These are phyloP conservation scores for Glyphotaelius pellucidus DNA, from an alignment of 2,888 invertebrate species.

Conservation along the genomic window DNA sequence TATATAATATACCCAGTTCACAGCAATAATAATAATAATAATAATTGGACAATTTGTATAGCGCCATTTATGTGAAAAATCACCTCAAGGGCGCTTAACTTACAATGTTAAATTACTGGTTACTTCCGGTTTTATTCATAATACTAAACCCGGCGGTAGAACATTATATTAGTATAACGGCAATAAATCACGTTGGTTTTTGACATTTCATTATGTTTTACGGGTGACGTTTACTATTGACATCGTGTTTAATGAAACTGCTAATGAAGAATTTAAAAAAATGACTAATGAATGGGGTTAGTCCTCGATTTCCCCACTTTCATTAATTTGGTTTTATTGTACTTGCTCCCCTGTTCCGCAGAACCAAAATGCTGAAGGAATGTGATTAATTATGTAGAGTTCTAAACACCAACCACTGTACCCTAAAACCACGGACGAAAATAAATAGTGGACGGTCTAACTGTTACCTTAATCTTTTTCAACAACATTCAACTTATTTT, in stretches of 20 bases:
- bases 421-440: not conserved
- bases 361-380: not conserved
- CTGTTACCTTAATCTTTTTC: not conserved
- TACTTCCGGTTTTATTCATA: not conserved
- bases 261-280: not conserved
- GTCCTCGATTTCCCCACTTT: not conserved
- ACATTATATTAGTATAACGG: not conserved
- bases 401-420: not conserved
- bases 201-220: not conserved
- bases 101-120: not conserved
- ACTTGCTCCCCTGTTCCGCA: not conserved
- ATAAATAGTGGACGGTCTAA: not conserved
- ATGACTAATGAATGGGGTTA: not conserved
- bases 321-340: not conserved
- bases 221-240: not conserved
- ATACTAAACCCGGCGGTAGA: not conserved
- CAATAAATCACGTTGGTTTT: not conserved
- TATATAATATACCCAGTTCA: too few species aligned
- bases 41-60: too few species aligned
- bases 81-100: not conserved
- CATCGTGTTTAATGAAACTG: not conserved
- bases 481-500: not conserved
- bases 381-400: not conserved
- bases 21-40: too few species aligned
- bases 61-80: too few species aligned